Evolutionary conservation across 1,140 invertebrate species (phyloP).

Genomic region (Zaprionus capensis): DNA sequence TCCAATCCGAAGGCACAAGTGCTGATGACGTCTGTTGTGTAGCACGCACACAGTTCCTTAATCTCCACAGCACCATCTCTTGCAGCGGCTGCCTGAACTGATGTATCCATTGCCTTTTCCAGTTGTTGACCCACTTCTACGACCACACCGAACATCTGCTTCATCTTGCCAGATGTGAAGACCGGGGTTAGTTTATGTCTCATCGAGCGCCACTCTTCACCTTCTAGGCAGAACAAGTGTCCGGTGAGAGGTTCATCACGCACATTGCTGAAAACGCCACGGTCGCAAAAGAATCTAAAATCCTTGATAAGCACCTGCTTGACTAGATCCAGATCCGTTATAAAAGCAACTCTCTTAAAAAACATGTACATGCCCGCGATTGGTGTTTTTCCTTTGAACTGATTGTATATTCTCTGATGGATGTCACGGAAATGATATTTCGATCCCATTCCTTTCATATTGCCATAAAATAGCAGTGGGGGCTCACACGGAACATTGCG

Average conservation of each 20-base stretch:
- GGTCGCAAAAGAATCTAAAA: constrained; percentile 72
- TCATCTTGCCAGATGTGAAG: constrained; percentile 87
- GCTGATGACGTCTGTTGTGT: constrained; percentile 87
- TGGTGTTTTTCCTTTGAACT: constrained; percentile 66
- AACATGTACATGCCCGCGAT: constrained; percentile 66
- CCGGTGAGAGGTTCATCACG: constrained; percentile 85
- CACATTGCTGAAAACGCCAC: constrained; percentile 85
- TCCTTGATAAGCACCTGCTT: constrained; percentile 80
- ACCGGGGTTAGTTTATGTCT: constrained; percentile 86
- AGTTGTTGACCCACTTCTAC: constrained; percentile 69
- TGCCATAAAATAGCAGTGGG: constrained; percentile 73
- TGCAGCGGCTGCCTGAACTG: constrained; percentile 25
- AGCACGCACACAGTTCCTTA: constrained; percentile 86
- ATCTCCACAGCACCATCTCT: constrained; percentile 85
- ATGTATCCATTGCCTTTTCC: constrained; percentile 36
- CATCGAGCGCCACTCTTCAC: constrained; percentile 85
- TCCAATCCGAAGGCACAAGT: constrained; percentile 85
- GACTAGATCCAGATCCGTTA: constrained; percentile 69
- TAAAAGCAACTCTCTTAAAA: constrained; percentile 35
- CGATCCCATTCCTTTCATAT: constrained; percentile 57
- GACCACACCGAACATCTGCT: constrained; percentile 85
- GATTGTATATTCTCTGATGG: constrained; percentile 63
- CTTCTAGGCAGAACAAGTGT: constrained; percentile 85
- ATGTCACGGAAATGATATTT: constrained; percentile 57
- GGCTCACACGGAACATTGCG: constrained; percentile 77